A percentile compares a stretch with the other conserved stretches of the same genome.
Evolutionary conservation across 2,888 invertebrate genomes (phyloP).

Genomic region (Drosophila infuscata): DNA sequence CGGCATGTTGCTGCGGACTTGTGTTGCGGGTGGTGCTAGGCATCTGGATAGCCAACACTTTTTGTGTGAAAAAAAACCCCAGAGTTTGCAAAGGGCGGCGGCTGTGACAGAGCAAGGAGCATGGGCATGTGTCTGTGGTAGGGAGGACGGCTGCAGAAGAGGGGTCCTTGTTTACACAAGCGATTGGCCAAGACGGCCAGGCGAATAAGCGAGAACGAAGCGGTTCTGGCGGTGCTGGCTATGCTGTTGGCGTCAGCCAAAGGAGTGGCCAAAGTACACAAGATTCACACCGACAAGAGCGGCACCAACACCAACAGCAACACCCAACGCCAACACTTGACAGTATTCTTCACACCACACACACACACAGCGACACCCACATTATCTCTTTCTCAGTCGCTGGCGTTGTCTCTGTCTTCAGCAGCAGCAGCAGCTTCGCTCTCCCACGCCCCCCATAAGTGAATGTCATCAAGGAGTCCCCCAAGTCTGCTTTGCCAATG

Average conservation of each 20-base stretch:
- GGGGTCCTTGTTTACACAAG: slow-evolving; percentile 83
- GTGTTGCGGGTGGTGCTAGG: slow-evolving; percentile 13
- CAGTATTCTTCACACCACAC: slow-evolving; percentile 54
- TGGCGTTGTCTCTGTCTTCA: slow-evolving; percentile 53
- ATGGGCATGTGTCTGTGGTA: slow-evolving; percentile 7
- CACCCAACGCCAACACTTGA: slow-evolving; percentile 72
- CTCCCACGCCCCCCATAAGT: neutral
- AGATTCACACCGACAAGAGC: slow-evolving; percentile 82
- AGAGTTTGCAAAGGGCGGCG: slow-evolving; percentile 38
- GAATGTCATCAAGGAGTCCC: slow-evolving; percentile 18
- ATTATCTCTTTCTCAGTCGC: neutral
- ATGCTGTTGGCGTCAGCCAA: slow-evolving; percentile 54
- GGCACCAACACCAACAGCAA: slow-evolving; percentile 49
- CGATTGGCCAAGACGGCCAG: slow-evolving; percentile 83
- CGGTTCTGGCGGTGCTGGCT: slow-evolving; percentile 6
- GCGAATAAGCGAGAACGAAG: slow-evolving; percentile 28
- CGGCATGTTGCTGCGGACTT: neutral
- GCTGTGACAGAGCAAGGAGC: slow-evolving; percentile 8
- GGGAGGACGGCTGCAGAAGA: neutral
- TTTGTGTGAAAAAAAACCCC: slow-evolving; percentile 71
- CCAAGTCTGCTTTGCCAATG: slow-evolving; percentile 26
- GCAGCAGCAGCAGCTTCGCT: slow-evolving; percentile 16
- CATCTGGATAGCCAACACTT: slow-evolving; percentile 70
- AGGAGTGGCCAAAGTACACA: slow-evolving; percentile 85
- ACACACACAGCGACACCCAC: neutral